Evolutionary conservation across 2,888 invertebrate species (phyloP), one percentile per base, ranked within the genome.

Genomic region (Drosophila lacicola): DNA sequence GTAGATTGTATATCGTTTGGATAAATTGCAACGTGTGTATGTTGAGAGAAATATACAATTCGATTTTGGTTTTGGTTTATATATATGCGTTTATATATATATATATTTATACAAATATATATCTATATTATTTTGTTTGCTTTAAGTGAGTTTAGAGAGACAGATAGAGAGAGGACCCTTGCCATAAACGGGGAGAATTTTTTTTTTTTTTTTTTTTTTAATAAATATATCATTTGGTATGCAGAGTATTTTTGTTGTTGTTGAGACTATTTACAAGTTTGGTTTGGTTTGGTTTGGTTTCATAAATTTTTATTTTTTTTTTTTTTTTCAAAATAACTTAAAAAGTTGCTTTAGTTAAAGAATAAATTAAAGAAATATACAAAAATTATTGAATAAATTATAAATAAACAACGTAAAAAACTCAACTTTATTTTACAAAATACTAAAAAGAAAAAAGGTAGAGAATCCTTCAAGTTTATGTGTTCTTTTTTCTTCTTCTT

Each of bases 221-320:
- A 37, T 39, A 51, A n/a, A n/a, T 53, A 53, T 39, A 74, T 78
- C 78, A 80, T 76, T 84, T 86, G 69, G 83, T 82, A 88, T 86
- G 82, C 80, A 80, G 87, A 88, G 87, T 87, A 78, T 73, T 86
- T 80, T 71, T 77, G 74, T 62, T 79, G 73, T 81, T 66, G 77
- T 78, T 80, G 88, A 82, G 82, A 86, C 86, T 90, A 90, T 90
- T 90, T 90, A 90, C 90, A 90, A 90, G 88, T 86, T 89, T 75
- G 81, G 78, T 78, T 86, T 78, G 66, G 71, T 72, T 80, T 80
- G 61, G 39, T 46, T 77, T 29, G 29, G 29, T 29, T 29, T 29
- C 2, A 29, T 29, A 29, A 29, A 25, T 69, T 61, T 49, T 63
- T 75, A 56, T 62, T 54, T 51, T 51, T 62, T 67, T 66, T 75